These are phyloP conservation scores for Drosophila leonis DNA, from an alignment of 2,888 invertebrate species.

Conservation along the genomic window DNA sequence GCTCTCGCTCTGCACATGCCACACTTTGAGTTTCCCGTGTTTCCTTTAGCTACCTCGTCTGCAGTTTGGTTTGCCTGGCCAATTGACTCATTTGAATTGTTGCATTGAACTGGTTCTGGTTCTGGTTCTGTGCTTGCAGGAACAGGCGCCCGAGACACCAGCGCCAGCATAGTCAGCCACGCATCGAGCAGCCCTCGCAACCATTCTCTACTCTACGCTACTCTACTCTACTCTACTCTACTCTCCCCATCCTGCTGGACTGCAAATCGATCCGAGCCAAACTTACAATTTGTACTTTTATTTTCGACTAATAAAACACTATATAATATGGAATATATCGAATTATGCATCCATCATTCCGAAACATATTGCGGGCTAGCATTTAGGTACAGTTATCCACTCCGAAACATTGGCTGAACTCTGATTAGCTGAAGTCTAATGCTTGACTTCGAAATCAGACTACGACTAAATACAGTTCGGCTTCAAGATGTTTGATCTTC, in stretches of 20 bases:
- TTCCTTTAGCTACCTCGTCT: conserved; percentile 3
- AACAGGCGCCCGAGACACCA: conserved; percentile 75
- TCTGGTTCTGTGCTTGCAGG: conserved; percentile 58
- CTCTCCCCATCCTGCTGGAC: not conserved
- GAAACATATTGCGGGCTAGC: not conserved
- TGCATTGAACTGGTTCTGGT: conserved; percentile 12
- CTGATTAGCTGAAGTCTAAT: not conserved
- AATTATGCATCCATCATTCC: not conserved
- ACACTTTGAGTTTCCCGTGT: conserved; percentile 4
- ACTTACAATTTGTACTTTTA: conserved; percentile 1
- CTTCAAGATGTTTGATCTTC: not conserved
- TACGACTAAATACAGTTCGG: not conserved
- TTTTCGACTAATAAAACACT: conserved; percentile 9
- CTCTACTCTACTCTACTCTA: not conserved
- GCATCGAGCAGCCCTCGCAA: conserved; percentile 11
- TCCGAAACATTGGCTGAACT: not conserved
- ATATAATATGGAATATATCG: not conserved
- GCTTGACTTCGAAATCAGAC: not conserved
- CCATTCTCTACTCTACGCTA: not conserved
- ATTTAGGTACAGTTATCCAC: not conserved
- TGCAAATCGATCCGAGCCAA: not conserved
- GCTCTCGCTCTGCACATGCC: not conserved
- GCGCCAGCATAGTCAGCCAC: conserved; percentile 61
- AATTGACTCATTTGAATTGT: conserved; percentile 6
- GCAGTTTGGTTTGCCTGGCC: conserved; percentile 3